Conservation (phyloP, 2,888 invertebrate species). For the Pachliopta kotzebuea region DNA sequence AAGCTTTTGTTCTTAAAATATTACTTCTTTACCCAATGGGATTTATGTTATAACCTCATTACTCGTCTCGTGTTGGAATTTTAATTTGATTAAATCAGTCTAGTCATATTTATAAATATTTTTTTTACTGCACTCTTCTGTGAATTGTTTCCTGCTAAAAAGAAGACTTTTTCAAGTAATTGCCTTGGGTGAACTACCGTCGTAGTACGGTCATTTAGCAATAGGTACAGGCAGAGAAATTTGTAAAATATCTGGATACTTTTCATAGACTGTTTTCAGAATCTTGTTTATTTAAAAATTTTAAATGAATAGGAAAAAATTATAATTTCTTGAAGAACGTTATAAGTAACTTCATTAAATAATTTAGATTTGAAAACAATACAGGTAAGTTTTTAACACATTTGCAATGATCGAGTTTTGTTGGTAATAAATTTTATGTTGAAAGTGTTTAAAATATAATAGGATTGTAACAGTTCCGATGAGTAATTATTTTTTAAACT, state of each 20-base stretch:
- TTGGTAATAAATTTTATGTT: background rate
- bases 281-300: background rate
- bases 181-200: background rate
- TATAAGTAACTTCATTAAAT: too few relatives aligned
- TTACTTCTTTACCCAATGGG: background rate
- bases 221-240: background rate
- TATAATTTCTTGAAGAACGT: too few relatives aligned
- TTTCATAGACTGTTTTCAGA: background rate
- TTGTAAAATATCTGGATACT: background rate
- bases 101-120: background rate
- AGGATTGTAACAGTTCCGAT: background rate
- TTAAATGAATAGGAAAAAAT: too few relatives aligned
- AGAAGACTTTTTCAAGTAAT: background rate
- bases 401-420: too few relatives aligned
- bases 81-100: background rate
- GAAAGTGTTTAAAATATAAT: background rate
- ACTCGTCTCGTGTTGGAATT: constrained; percentile 4
- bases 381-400: too few relatives aligned
- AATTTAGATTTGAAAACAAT: too few relatives aligned
- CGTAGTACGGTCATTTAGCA: background rate
- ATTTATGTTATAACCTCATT: constrained; percentile 7
- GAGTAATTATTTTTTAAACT: constrained; percentile 4
- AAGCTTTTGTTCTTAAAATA: background rate
- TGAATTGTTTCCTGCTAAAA: background rate
- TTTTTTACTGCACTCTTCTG: background rate